Evolutionary conservation across 1,140 invertebrate species (phyloP).

Genomic region (Riptortus pedestris): DNA sequence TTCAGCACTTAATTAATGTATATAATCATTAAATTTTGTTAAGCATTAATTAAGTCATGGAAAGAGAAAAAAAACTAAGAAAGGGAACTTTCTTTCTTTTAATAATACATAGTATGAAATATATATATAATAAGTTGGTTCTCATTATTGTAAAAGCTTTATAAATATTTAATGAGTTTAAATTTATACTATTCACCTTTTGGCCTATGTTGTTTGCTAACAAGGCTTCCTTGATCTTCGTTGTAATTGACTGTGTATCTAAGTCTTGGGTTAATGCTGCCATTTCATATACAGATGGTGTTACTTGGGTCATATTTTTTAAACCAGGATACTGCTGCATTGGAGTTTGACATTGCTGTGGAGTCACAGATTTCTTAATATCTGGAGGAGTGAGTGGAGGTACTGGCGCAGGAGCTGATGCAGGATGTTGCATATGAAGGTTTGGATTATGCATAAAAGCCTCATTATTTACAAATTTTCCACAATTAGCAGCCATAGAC

Average conservation of each 20-base stretch:
- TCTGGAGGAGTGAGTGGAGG: slow-evolving; percentile 37
- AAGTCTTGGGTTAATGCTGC: slow-evolving; percentile 90
- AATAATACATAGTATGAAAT: no score
- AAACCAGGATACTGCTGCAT: slow-evolving; percentile 52
- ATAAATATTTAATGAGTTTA: no score
- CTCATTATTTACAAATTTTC: slow-evolving; percentile 24
- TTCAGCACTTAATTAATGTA: no score
- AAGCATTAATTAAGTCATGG: no score
- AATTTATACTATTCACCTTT: slow-evolving; percentile 54
- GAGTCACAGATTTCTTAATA: slow-evolving; percentile 25
- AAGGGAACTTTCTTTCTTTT: no score
- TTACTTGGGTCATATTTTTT: slow-evolving; percentile 62
- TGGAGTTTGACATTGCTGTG: slow-evolving; percentile 44
- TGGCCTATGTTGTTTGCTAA: slow-evolving; percentile 96
- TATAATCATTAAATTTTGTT: no score
- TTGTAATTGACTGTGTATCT: slow-evolving; percentile 92
- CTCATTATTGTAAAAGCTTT: no score
- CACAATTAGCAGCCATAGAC: slow-evolving; percentile 22
- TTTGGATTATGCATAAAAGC: slow-evolving; percentile 20
- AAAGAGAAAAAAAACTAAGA: no score
- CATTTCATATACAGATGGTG: slow-evolving; percentile 88
- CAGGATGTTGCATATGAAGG: slow-evolving; percentile 23
- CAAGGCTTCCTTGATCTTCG: slow-evolving; percentile 92
- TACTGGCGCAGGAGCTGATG: slow-evolving; percentile 36
- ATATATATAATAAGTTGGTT: no score